Evolutionary conservation across 1,140 invertebrate species (phyloP).

Genomic region (Drosophila albomicans): DNA sequence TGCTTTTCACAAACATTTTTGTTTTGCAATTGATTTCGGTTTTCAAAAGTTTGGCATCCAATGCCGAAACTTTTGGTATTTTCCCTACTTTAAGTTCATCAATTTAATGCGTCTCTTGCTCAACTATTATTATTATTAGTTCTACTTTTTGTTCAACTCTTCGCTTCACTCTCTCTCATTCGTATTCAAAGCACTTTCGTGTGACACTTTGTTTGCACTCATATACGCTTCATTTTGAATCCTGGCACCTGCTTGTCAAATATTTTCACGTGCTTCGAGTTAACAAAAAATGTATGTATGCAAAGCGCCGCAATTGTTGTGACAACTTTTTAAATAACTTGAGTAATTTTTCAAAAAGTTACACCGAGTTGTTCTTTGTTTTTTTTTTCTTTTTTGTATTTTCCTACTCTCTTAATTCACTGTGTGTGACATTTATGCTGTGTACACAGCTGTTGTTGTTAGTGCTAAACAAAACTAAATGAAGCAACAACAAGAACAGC

Average conservation of each 20-base stretch:
- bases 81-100: conserved; percentile 1
- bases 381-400: too few relatives aligned
- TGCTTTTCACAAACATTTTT: conserved; percentile 8
- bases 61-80: conserved; percentile 39
- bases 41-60: conserved; percentile 15
- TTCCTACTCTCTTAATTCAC: neutral
- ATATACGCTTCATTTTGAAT: neutral
- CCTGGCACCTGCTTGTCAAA: neutral
- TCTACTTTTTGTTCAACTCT: too few relatives aligned
- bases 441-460: conserved; percentile 18
- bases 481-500: conserved; percentile 22
- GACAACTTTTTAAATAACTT: conserved; percentile 30
- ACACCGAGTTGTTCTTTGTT: neutral
- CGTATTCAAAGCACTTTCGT: conserved; percentile 2
- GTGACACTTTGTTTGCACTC: conserved; percentile 10
- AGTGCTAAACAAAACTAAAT: conserved; percentile 42
- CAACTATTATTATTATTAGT: neutral
- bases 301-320: conserved; percentile 12
- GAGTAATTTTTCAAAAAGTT: conserved; percentile 13
- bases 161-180: conserved; percentile 12
- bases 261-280: conserved; percentile 3
- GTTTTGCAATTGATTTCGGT: conserved; percentile 28
- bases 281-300: conserved; percentile 1
- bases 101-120: neutral
- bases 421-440: conserved; percentile 40